Evolutionary conservation across 2,113 vertebrate genomes (phyloP), one percentile per base, ranked within the genome.

Genomic region (Psophia crepitans): DNA sequence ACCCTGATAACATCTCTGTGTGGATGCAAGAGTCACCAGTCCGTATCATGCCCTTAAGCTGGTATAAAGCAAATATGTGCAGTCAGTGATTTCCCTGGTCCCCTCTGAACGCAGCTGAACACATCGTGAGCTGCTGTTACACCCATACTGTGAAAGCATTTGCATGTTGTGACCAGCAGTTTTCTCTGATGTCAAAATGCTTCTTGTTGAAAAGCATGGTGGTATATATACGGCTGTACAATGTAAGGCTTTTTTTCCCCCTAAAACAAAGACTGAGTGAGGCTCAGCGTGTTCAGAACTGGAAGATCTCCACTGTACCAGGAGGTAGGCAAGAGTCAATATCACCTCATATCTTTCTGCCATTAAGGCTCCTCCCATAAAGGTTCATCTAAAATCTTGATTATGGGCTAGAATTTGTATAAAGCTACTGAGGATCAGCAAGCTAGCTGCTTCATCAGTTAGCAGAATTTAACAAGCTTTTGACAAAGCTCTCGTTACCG

Each of bases 41-140:
- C 53, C 43, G 35, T 16, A 43, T 35, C 14, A 4, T 46, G 12
- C 9, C 63, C 3, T 0, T 46, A 51, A 87, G 8, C 24, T 35
- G 23, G 5, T 32, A 5, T 24, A 64, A 64, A 87, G 32, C 43
- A 89, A 49, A 41, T 12, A 18, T n/a, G n/a, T n/a, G 32, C 71
- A 84, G 51, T 60, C 37, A 32, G 21, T 24, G 3, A 3, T 74
- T 43, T 64, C 17, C 35, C 44, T 7, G 6, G 14, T 14, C 21
- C 39, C 32, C 8, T 43, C 65, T 16, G 15, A 74, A 19, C 2
- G 8, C 21, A 41, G n/a, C 0, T 0, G 1, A 74, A 35, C 5
- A 20, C 9, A 30, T 17, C 9, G 6, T 3, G 7, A 33, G 21
- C 41, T 76, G 13, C 46, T 39, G 16, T 57, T 37, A 30, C 19